Conservation (phyloP, 2,797 vertebrate genomes). For the Megaceryle alcyon region DNA sequence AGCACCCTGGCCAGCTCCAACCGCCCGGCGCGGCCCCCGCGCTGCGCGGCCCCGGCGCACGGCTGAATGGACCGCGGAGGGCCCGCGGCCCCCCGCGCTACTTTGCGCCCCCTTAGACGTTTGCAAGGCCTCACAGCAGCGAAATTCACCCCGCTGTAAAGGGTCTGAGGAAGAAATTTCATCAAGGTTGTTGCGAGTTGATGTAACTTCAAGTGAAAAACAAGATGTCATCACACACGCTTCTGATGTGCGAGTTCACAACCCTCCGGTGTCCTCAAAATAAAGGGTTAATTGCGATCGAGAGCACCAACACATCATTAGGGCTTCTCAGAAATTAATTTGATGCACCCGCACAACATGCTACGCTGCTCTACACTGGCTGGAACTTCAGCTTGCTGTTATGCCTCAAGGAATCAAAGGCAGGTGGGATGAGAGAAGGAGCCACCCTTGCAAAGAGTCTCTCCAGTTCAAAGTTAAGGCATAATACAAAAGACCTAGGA, state of each 20-base stretch:
- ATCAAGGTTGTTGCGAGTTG: background rate
- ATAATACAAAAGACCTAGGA: background rate
- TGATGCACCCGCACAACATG: accelerated
- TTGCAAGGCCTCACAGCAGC: background rate
- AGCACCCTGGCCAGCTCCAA: background rate
- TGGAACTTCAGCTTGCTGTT: background rate
- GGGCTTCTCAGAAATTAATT: background rate
- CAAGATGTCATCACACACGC: accelerated
- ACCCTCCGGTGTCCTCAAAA: background rate
- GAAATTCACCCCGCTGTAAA: accelerated
- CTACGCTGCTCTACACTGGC: background rate
- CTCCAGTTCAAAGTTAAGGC: background rate
- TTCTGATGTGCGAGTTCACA: background rate
- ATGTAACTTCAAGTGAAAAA: background rate
- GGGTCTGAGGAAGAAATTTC: background rate
- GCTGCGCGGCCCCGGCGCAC: no score
- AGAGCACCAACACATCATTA: background rate
- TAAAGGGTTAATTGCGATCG: background rate
- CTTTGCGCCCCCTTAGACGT: accelerated
- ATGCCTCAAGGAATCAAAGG: accelerated
- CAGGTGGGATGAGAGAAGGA: background rate
- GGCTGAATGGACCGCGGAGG: accelerated
- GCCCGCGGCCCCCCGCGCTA: accelerated
- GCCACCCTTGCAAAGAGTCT: background rate
- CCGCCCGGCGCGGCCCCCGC: no score